Conservation (phyloP, 2,113 vertebrate genomes). For the Silurus glanis region DNA sequence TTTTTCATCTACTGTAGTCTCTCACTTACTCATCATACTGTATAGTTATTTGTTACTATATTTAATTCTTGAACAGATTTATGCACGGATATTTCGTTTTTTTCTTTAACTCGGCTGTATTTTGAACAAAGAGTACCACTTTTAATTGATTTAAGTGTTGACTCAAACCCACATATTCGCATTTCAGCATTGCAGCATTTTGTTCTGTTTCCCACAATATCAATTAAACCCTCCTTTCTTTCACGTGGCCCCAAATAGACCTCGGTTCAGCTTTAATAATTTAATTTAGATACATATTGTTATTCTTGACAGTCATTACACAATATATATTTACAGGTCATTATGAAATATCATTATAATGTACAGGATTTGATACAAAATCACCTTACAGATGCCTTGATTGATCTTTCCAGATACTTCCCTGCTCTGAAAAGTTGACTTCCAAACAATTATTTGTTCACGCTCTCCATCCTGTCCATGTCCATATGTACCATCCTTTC, state of each 20-base stretch:
- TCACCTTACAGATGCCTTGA: slow-evolving; percentile 91
- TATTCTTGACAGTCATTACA: slow-evolving; percentile 97
- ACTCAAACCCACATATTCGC: not conserved
- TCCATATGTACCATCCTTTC: slow-evolving; percentile 48
- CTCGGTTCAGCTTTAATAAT: slow-evolving; percentile 89
- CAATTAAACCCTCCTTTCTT: not conserved
- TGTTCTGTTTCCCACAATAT: not conserved
- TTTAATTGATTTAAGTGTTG: not conserved
- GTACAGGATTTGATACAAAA: slow-evolving; percentile 87
- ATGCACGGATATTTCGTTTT: not conserved
- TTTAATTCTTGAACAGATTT: not conserved
- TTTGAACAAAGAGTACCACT: not conserved
- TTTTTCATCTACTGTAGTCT: not conserved
- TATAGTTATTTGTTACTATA: not conserved
- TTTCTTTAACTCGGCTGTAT: not conserved
- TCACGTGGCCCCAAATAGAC: slow-evolving; percentile 64
- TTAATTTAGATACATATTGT: slow-evolving; percentile 92
- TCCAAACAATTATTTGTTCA: not conserved
- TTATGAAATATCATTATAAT: slow-evolving; percentile 90
- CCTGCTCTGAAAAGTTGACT: slow-evolving; percentile 63
- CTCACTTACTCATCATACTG: not conserved
- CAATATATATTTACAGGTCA: slow-evolving; percentile 93
- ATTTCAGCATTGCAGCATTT: not conserved
- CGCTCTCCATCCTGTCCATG: not conserved
- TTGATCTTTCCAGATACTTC: slow-evolving; percentile 79